Conservation (phyloP, 2,888 invertebrate species). For the Belgica antarctica region DNA sequence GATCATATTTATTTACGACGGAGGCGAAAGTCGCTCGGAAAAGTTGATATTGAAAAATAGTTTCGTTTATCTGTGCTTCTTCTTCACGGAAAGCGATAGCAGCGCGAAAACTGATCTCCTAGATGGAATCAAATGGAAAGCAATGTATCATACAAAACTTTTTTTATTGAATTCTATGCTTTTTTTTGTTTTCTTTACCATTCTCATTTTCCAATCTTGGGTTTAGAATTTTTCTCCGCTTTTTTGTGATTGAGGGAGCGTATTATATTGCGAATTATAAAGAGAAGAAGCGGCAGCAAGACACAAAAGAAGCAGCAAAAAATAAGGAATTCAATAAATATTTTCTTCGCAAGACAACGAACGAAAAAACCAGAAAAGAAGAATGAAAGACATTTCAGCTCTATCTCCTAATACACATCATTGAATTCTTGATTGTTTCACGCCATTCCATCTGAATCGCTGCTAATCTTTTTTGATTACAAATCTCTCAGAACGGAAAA, state of each 20-base stretch:
- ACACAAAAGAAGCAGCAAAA: background rate
- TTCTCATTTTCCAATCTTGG: slow-evolving; percentile 11
- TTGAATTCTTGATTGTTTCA: slow-evolving; percentile 33
- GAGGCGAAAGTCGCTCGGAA: background rate
- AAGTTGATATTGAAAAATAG: slow-evolving; percentile 27
- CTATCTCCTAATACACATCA: slow-evolving; percentile 36
- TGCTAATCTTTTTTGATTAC: slow-evolving; percentile 23
- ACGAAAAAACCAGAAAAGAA: background rate
- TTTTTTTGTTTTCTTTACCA: background rate
- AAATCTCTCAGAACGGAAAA: background rate
- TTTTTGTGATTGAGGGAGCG: slow-evolving; percentile 33
- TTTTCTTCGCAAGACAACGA: background rate
- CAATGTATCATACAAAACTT: slow-evolving; percentile 28
- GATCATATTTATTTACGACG: slow-evolving; percentile 38
- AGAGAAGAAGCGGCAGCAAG: background rate
- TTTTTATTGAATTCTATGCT: slow-evolving; percentile 35
- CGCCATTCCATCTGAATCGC: slow-evolving; percentile 35
- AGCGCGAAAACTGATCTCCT: slow-evolving; percentile 20
- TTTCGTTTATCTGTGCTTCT: slow-evolving; percentile 26
- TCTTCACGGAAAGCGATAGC: background rate
- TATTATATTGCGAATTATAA: slow-evolving; percentile 35
- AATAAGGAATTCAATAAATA: slow-evolving; percentile 34
- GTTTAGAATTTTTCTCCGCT: slow-evolving; percentile 1
- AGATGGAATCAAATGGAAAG: slow-evolving; percentile 9
- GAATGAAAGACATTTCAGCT: slow-evolving; percentile 2